Base-by-base conservation (phyloP, 2,113 vertebrate genomes). In the Pseudopipra pipra region DNA sequence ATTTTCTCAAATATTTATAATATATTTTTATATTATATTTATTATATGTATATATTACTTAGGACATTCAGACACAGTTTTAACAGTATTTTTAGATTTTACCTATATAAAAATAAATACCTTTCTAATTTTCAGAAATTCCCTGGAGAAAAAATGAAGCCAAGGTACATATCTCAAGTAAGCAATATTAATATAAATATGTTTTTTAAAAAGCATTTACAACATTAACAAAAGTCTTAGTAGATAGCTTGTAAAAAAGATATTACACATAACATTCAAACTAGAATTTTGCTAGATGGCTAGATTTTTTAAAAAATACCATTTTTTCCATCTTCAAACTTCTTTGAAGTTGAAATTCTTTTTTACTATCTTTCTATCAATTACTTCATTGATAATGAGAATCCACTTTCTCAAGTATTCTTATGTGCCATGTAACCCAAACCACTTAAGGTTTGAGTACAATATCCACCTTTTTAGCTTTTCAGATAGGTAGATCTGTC, bases 131-230 rank as follows among this genome's bases (percentile, higher is more conserved):
- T 67, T 59, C 11, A 37, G 54, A 19, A 59, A 31, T 37, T 21
- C 9, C 4, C 17, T 44, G 27, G 31, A 77, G 16, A 68, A 68
- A 59, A 52, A 28, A 22, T 30, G 56, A 33, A 63, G 16, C 12
- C 20, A 46, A 58, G 56, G 56, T 9, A 58, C 33, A 58, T 58
- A 58, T n/a, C 21, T 58, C 21, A 58, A 58, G 31, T n/a, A 56
- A 68, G 37, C 14, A 61, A 35, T 61, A 27, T 58, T n/a, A 58
- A 33, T n/a, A 14, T n/a, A n/a, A n/a, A 33, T n/a, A 14, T 8
- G 2, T 5, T 16, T 28, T 39, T 43, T 1, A 2, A 28, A n/a
- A 56, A 61, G 0, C 0, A 23, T 56, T 73, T 58, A 3, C 4
- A 51, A 11, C 6, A 43, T 14, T 14, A 43, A 30, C 19, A 65